Base-by-base conservation (phyloP, 2,113 vertebrate genomes). In the Coturnix japonica region DNA sequence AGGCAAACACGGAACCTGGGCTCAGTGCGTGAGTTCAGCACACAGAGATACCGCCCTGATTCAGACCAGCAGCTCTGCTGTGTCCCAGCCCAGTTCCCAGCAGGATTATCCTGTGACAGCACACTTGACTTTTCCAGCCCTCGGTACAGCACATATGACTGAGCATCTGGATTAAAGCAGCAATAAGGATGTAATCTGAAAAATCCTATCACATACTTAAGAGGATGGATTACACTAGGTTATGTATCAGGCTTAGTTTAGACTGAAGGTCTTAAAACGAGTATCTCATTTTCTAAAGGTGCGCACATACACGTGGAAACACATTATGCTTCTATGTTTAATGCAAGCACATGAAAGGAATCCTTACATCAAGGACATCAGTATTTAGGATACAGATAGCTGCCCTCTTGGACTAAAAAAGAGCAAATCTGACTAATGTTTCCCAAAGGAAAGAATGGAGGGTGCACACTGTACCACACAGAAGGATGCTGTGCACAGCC, bases 81-180 rank as follows among this genome's bases (percentile, higher is more conserved):
- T 26, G 63, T 12, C 37, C 72, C 83, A 85, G 25, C 33, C 30
- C 59, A 65, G 35, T n/a, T 56, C 53, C 87, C 44, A 69, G 47
- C 26, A 81, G 79, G 72, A 82, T 91, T 85, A 56, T 1, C 39
- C 3, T 33, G n/a, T 1, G 8, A 66, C 53, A 66, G 22, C 0
- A 7, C 74, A 56, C 35, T 11, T 85, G 54, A 88, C 81, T 33
- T 22, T 44, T 69, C 81, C 69, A 88, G 54, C 28, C 56, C 61
- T 69, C 35, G 10, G 21, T 26, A 70, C 9, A 28, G 41, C 33
- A 75, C 0, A 0, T 22, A 59, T 77, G 56, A 72, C 2, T 28
- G 60, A 71, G 41, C n/a, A 63, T 83, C 79, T 89, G 70, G 77
- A 92, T 91, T 93, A 92, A 81, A 92, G 77, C 56, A 85, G 71